phyloP scores from a whole-genome alignment of 92 coral and sea anemone genomes.

The Epizoanthus scotinus region DNA sequence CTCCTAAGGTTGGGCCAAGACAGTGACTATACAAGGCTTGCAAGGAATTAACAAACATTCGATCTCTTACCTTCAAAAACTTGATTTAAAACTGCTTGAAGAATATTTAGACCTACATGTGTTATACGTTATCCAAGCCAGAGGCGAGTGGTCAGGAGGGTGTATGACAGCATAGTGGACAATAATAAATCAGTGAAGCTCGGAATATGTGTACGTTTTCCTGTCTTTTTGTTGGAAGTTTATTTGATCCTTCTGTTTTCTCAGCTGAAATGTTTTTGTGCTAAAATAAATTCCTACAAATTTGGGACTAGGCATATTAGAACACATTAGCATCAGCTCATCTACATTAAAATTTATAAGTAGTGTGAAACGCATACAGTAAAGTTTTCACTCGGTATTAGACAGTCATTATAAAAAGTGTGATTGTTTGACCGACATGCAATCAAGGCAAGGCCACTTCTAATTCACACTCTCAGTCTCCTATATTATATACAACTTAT shows the following conservation, averaged over 20 bases:
- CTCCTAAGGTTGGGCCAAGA: no score
- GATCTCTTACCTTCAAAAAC: conserved; percentile 16
- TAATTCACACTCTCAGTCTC: not conserved
- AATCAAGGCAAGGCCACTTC: not conserved
- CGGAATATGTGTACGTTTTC: conserved; percentile 17
- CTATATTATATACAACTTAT: no score
- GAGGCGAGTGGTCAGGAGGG: not conserved
- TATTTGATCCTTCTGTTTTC: conserved; percentile 29
- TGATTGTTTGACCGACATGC: not conserved
- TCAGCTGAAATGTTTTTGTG: conserved; percentile 19
- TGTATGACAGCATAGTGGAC: conserved; percentile 23
- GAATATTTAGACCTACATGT: conserved; percentile 22
- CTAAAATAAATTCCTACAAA: conserved; percentile 7
- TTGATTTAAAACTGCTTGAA: conserved; percentile 28
- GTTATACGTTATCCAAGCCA: conserved; percentile 6
- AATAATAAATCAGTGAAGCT: conserved; percentile 4
- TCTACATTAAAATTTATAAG: not conserved
- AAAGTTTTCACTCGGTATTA: conserved; percentile 13
- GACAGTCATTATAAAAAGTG: conserved; percentile 6
- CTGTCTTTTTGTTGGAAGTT: conserved; percentile 28
- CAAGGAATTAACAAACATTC: conserved; percentile 24
- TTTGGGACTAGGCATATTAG: conserved; percentile 18
- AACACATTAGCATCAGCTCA: conserved; percentile 26
- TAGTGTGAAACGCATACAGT: conserved; percentile 7
- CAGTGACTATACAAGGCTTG: not conserved